Conservation (phyloP, 2,797 vertebrate species). For the Epinephelus coioides region DNA sequence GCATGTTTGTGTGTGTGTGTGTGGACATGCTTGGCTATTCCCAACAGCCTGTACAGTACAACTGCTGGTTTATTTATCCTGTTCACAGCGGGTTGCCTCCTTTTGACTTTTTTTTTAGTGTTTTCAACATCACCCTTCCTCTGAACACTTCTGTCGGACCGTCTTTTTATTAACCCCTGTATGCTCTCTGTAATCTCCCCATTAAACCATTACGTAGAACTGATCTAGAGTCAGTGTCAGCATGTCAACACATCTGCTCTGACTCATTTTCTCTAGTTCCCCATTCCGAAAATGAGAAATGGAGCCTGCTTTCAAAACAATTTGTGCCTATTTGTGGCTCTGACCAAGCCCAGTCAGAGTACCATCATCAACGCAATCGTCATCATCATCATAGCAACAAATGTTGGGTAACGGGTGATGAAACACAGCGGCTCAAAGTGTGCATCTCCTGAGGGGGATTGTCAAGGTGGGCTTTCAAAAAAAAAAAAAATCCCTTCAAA, state of each 20-base stretch:
- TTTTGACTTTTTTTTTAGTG: conserved; percentile 34
- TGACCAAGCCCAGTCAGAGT: conserved; percentile 58
- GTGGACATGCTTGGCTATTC: conserved; percentile 42
- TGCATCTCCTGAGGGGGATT: neutral
- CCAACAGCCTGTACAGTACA: conserved; percentile 52
- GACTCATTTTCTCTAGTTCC: conserved; percentile 75
- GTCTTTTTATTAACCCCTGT: conserved; percentile 43
- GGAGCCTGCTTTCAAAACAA: conserved; percentile 63
- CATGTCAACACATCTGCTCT: conserved; percentile 53
- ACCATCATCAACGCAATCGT: conserved; percentile 51
- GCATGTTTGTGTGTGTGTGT: conserved; percentile 38
- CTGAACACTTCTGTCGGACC: conserved; percentile 27
- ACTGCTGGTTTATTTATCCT: conserved; percentile 67
- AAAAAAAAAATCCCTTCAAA: conserved; percentile 2
- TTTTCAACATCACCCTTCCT: conserved; percentile 58
- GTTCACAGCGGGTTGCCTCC: conserved; percentile 52
- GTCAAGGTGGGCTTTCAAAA: conserved; percentile 21
- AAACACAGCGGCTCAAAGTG: conserved; percentile 47
- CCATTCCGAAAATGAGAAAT: conserved; percentile 64
- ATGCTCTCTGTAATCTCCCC: conserved; percentile 16
- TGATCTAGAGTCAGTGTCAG: conserved; percentile 51
- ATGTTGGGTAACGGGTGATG: conserved; percentile 56
- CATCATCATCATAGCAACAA: conserved; percentile 59
- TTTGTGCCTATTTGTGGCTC: conserved; percentile 72
- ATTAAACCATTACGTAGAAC: conserved; percentile 42